Evolutionary conservation across 2,797 vertebrate species (phyloP).

Genomic region (Alosa sapidissima): DNA sequence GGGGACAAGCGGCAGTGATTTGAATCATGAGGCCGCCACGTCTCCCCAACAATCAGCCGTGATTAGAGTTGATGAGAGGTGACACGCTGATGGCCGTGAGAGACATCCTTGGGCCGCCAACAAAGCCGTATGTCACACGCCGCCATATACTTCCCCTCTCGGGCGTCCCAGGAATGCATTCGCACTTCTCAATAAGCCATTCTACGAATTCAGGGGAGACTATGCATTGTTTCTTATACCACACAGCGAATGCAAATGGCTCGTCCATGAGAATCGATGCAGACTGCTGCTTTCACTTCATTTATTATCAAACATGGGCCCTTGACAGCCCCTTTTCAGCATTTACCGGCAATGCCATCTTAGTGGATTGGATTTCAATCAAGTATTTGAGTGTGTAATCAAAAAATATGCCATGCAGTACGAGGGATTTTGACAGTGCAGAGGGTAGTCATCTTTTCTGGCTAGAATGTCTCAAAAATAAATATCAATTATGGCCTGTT

Average conservation of each 20-base stretch:
- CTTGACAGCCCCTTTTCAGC: conserved; percentile 6
- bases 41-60: conserved; percentile 65
- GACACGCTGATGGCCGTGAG: conserved; percentile 76
- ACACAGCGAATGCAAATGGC: conserved; percentile 65
- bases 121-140: conserved; percentile 75
- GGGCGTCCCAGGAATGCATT: conserved; percentile 69
- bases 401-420: not conserved
- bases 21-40: conserved; percentile 73
- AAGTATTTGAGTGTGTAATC: not conserved
- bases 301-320: conserved; percentile 23
- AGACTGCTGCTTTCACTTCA: conserved; percentile 64
- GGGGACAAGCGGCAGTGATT: conserved; percentile 53
- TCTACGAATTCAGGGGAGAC: conserved; percentile 66
- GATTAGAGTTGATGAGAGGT: conserved; percentile 72
- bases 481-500: conserved; percentile 8
- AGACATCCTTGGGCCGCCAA: conserved; percentile 71
- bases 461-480: not conserved
- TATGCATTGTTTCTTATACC: conserved; percentile 64
- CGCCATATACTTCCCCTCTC: conserved; percentile 72
- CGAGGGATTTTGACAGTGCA: conserved; percentile 6
- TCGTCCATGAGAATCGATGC: conserved; percentile 68
- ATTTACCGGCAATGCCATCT: not conserved
- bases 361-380: not conserved
- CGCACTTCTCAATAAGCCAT: conserved; percentile 62
- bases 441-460: conserved; percentile 11